These are phyloP conservation scores for Cairina moschata DNA, from an alignment of 2,113 vertebrate genomes.

Conservation along the genomic window DNA sequence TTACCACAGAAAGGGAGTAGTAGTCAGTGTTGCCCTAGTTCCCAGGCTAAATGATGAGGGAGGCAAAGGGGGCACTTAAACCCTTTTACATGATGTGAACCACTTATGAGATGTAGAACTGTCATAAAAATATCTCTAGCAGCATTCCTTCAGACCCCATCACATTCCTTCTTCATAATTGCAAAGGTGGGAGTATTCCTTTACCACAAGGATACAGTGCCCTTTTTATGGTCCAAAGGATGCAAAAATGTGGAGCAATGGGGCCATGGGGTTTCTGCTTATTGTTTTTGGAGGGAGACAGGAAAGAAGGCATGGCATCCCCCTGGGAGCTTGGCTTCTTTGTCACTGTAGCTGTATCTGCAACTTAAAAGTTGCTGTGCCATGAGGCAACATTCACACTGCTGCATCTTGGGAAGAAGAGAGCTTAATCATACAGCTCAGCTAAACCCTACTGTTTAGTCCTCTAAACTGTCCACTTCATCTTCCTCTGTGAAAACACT, in stretches of 20 bases:
- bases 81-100: background rate
- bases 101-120: background rate
- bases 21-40: background rate
- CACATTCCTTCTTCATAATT: background rate
- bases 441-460: background rate
- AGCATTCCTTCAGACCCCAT: background rate
- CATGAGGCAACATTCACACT: background rate
- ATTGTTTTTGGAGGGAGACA: background rate
- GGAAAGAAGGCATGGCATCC: background rate
- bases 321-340: background rate
- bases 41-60: too few species aligned
- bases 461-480: slow-evolving; percentile 17
- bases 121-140: background rate
- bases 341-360: background rate
- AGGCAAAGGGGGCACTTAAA: background rate
- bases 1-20: background rate
- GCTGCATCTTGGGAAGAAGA: background rate
- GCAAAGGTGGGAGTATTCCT: background rate
- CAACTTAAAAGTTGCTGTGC: background rate
- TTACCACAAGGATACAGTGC: background rate
- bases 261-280: background rate
- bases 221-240: background rate
- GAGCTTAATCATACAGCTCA: slow-evolving; percentile 23
- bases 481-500: slow-evolving; percentile 36
- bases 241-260: rapidly evolving